Evolutionary conservation across 2,113 vertebrate genomes (phyloP).

Genomic region (Halcyon senegalensis): DNA sequence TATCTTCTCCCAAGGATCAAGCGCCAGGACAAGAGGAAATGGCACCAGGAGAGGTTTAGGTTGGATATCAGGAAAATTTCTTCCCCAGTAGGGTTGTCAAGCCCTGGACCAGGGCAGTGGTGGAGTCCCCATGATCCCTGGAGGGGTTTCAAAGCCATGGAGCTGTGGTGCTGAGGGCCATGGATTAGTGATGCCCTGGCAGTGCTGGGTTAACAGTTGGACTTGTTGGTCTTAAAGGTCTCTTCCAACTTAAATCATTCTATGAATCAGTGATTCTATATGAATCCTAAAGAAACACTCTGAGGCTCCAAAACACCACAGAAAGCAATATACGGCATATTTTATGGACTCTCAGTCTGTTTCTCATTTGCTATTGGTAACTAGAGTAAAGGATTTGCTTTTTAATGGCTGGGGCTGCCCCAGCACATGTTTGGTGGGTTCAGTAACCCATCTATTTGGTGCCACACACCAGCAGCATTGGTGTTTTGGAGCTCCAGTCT

Average conservation of each 20-base stretch:
- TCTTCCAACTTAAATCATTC: background rate
- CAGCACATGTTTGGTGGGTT: background rate
- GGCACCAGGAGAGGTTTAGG: background rate
- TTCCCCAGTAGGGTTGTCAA: background rate
- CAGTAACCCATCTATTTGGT: background rate
- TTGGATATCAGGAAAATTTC: background rate
- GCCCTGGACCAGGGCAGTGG: background rate
- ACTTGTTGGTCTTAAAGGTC: background rate
- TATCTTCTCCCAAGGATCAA: background rate
- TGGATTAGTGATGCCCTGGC: background rate
- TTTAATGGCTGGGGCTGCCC: background rate
- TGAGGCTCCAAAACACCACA: background rate
- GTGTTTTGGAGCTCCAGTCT: slow-evolving; percentile 1
- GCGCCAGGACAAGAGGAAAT: background rate
- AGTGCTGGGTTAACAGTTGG: background rate
- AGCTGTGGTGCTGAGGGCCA: background rate
- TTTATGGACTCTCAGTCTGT: background rate
- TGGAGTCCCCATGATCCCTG: background rate
- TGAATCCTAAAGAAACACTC: background rate
- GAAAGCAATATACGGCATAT: fast-evolving
- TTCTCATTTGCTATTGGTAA: background rate
- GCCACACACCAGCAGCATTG: background rate
- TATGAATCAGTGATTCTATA: background rate
- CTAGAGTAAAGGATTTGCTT: background rate
- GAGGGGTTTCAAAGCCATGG: background rate